phyloP scores from a whole-genome alignment of 2,888 invertebrate species.

The Melitaea athalia region DNA sequence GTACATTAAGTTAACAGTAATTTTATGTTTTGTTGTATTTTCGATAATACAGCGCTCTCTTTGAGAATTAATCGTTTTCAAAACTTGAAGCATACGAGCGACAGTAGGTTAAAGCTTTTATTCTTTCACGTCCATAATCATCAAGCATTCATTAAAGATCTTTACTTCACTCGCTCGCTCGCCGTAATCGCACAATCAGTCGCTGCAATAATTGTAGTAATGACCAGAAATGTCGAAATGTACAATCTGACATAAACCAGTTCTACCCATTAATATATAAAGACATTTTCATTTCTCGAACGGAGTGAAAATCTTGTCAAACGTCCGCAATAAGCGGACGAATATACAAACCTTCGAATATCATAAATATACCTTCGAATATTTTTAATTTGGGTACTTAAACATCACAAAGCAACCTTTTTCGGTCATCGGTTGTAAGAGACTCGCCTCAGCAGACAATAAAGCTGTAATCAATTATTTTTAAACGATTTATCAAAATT shows the following conservation, averaged over 20 bases:
- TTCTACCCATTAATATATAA: slow-evolving; percentile 10
- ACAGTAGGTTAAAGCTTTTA: slow-evolving; percentile 13
- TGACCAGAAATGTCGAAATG: slow-evolving; percentile 11
- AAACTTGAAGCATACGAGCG: slow-evolving; percentile 8
- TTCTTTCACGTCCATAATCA: slow-evolving; percentile 22
- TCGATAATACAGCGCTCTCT: too few species aligned
- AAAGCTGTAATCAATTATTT: slow-evolving; percentile 24
- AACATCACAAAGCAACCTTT: slow-evolving; percentile 23
- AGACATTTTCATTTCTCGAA: slow-evolving; percentile 3
- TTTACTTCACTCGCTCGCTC: slow-evolving; percentile 10
- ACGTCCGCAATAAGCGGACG: background rate
- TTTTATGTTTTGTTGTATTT: too few species aligned
- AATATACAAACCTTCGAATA: too few species aligned
- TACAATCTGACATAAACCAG: slow-evolving; percentile 10
- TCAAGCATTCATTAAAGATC: slow-evolving; percentile 19
- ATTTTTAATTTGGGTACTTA: slow-evolving; percentile 23
- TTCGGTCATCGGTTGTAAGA: slow-evolving; percentile 24
- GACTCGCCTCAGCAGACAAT: slow-evolving; percentile 15
- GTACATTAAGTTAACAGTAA: too few species aligned
- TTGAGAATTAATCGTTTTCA: too few species aligned
- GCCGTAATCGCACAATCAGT: slow-evolving; percentile 16
- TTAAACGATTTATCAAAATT: slow-evolving; percentile 28
- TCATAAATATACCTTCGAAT: slow-evolving; percentile 16
- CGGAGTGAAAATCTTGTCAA: slow-evolving; percentile 10
- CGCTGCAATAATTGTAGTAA: slow-evolving; percentile 18